Conservation (phyloP, 2,888 invertebrate species). For the Opisthograptis luteolata region DNA sequence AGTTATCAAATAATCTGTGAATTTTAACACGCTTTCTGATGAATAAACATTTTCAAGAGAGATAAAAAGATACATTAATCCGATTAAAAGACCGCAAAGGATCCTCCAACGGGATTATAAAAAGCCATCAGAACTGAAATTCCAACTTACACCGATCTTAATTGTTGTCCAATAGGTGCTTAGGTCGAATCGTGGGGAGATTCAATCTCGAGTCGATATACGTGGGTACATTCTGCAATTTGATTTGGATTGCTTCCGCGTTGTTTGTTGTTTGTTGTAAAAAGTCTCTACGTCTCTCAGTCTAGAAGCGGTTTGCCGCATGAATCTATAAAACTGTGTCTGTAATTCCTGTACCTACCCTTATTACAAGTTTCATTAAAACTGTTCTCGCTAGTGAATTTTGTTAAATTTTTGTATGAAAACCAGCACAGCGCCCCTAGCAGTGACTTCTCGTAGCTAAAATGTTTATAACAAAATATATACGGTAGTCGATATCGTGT, state of each 20-base stretch:
- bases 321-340: too few relatives aligned
- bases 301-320: too few relatives aligned
- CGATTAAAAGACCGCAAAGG: slow-evolving; percentile 46
- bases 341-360: too few relatives aligned
- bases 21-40: too few relatives aligned
- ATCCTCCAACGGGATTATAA: slow-evolving; percentile 49
- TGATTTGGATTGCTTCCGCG: slow-evolving; percentile 7
- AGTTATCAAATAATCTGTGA: too few relatives aligned
- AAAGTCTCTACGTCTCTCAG: background rate
- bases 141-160: slow-evolving; percentile 54
- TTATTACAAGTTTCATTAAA: too few relatives aligned
- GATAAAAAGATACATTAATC: slow-evolving; percentile 4
- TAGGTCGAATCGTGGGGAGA: slow-evolving; percentile 52
- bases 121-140: slow-evolving; percentile 55
- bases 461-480: too few relatives aligned
- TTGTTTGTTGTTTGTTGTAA: background rate
- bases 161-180: slow-evolving; percentile 58
- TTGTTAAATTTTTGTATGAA: too few relatives aligned
- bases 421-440: too few relatives aligned
- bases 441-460: too few relatives aligned
- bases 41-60: background rate
- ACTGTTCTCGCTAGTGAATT: background rate
- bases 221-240: slow-evolving; percentile 47
- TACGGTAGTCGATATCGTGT: too few relatives aligned
- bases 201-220: slow-evolving; percentile 48